Percentiles rank a stretch among this genome's conserved stretches.
Conservation (phyloP, 2,113 vertebrate species). For the Xiphias gladius region DNA sequence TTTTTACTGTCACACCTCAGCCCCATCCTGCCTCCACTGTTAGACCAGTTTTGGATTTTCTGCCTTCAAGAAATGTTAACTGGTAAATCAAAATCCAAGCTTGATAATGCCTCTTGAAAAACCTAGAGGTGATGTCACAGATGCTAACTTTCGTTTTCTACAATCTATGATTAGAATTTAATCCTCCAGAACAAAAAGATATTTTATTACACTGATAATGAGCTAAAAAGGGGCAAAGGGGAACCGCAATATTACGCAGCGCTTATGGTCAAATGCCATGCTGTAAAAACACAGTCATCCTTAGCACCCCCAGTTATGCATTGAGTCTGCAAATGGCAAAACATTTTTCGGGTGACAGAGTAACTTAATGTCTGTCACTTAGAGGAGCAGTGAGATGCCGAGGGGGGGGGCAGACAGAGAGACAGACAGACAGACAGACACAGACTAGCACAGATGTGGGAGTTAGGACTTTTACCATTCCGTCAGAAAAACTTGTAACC, state of each 20-base stretch:
- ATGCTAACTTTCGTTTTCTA: neutral
- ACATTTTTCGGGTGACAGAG: slow-evolving; percentile 44
- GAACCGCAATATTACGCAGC: slow-evolving; percentile 23
- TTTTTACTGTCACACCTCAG: neutral
- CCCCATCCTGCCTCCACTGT: neutral
- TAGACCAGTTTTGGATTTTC: neutral
- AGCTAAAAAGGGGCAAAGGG: slow-evolving; percentile 18
- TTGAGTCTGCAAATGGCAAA: slow-evolving; percentile 50
- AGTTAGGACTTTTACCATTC: slow-evolving; percentile 23
- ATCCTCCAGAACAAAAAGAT: slow-evolving; percentile 22
- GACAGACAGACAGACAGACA: neutral
- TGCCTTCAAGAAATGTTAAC: neutral
- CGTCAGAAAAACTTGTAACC: slow-evolving; percentile 40
- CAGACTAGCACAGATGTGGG: neutral
- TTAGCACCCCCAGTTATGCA: slow-evolving; percentile 23
- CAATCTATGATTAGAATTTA: slow-evolving; percentile 25
- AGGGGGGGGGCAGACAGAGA: neutral
- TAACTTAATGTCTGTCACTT: slow-evolving; percentile 48
- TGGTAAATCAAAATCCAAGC: neutral
- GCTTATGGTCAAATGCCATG: slow-evolving; percentile 43
- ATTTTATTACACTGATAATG: slow-evolving; percentile 34
- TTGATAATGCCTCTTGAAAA: slow-evolving; percentile 4
- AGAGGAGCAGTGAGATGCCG: slow-evolving; percentile 20
- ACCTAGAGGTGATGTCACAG: slow-evolving; percentile 2
- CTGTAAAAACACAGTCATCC: slow-evolving; percentile 47